Conservation (phyloP, 2,888 invertebrate genomes). For the Cantharis nigra region DNA sequence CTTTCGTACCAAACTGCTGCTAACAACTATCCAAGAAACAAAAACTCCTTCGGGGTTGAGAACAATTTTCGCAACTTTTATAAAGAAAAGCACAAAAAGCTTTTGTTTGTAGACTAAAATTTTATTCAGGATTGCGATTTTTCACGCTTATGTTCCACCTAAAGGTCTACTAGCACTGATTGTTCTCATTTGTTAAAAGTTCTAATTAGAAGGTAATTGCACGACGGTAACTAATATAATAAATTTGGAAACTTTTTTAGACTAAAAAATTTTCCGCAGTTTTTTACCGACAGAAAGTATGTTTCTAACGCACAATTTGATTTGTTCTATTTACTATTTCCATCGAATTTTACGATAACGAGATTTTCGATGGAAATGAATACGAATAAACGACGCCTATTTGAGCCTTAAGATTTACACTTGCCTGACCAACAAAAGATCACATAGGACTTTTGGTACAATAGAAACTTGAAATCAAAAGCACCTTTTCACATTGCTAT, state of each 20-base stretch:
- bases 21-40: conserved; percentile 19
- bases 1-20: conserved; percentile 20
- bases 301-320: not conserved
- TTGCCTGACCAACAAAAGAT: conserved; percentile 12
- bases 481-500: not conserved
- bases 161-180: not conserved
- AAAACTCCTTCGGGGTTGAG: conserved; percentile 11
- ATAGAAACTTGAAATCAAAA: conserved; percentile 5
- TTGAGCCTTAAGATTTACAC: conserved; percentile 15
- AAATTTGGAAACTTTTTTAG: not conserved
- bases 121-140: conserved; percentile 10
- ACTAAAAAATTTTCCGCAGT: not conserved
- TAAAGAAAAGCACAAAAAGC: conserved; percentile 15
- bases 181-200: not conserved
- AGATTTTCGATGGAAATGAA: conserved; percentile 4
- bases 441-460: conserved; percentile 5
- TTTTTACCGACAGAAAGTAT: not conserved
- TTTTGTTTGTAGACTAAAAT: conserved; percentile 10
- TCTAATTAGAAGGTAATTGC: not conserved
- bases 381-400: not conserved
- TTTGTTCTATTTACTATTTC: not conserved
- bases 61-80: conserved; percentile 20
- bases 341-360: conserved; percentile 17
- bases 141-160: not conserved
- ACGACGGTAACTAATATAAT: not conserved